Base-by-base conservation (phyloP, 2,888 invertebrate genomes). In the Leuctra nigra region DNA sequence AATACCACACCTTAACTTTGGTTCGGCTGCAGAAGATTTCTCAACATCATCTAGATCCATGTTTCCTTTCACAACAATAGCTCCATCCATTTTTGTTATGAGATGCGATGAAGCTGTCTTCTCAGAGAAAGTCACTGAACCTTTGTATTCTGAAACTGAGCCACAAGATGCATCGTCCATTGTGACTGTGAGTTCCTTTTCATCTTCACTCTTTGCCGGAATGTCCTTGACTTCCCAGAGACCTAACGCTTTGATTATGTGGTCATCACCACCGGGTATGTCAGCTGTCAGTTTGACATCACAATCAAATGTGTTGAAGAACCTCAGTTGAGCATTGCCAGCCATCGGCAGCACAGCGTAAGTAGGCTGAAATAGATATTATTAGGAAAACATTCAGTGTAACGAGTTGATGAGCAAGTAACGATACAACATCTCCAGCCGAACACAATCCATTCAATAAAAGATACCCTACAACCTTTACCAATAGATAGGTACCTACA, bases 271-370 rank as follows among this genome's bases (percentile, higher is more conserved):
- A 24, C 35, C 25, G 22, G 29, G 48, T 7, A 56, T 41, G n/a
- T 41, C 52, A 16, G 48, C 13, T 1, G 16, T 35, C 13, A 53
- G 18, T n/a, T 24, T 44, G 1, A 54, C 11, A 7, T 14, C 4
- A 38, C 56, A 56, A 22, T 52, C 23, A 14, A 76, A 75, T 3
- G 81, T 81, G 63, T 90, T 89, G 70, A 84, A 89, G 4, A 90
- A 70, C 61, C 88, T 75, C 16, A 89, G 62, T 64, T 89, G 87
- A 0, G 80, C 79, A 22, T 77, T 67, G 1, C 81, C 81, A 3
- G 68, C 64, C 6, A 75, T 65, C 9, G 88, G 84, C 13, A 82
- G 54, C 1, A 73, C 64, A 0, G 81, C 78, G 63, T 84, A 82
- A 0, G 82, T 79, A 58, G 76, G 74, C 77, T 86, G 70, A 11